These are phyloP conservation scores for Thalassaphorura encarpata DNA, from an alignment of 1,140 invertebrate genomes.

Conservation along the genomic window DNA sequence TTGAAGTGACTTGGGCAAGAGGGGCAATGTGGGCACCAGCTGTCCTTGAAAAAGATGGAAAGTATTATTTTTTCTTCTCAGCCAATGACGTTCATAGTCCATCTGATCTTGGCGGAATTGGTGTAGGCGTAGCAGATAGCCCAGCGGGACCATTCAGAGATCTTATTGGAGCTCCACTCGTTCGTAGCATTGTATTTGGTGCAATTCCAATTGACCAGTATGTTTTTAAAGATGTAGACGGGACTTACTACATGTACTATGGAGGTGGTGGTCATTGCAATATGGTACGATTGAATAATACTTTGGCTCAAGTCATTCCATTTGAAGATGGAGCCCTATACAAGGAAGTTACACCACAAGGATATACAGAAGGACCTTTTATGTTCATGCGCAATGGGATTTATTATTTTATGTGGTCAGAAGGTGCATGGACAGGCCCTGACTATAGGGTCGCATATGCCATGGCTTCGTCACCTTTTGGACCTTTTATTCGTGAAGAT, in stretches of 20 bases:
- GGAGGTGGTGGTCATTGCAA: slow-evolving; percentile 13
- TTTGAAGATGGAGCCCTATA: slow-evolving; percentile 16
- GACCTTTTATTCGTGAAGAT: slow-evolving; percentile 6
- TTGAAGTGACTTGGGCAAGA: slow-evolving; percentile 3
- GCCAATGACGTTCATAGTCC: slow-evolving; percentile 6
- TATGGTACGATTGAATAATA: slow-evolving; percentile 3
- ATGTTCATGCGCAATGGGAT: slow-evolving; percentile 19
- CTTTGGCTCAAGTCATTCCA: slow-evolving; percentile 3
- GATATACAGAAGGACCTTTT: slow-evolving; percentile 16
- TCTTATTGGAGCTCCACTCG: slow-evolving; percentile 7
- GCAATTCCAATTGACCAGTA: slow-evolving; percentile 14
- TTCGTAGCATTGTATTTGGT: slow-evolving; percentile 6
- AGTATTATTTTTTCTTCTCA: slow-evolving; percentile 12
- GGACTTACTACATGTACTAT: slow-evolving; percentile 14
- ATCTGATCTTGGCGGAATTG: slow-evolving; percentile 13
- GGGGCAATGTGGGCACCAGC: slow-evolving; percentile 11
- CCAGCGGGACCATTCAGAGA: slow-evolving; percentile 16
- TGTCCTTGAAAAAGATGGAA: slow-evolving; percentile 1
- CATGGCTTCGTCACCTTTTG: slow-evolving; percentile 7
- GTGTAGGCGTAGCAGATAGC: slow-evolving; percentile 8
- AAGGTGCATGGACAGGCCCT: slow-evolving; percentile 16
- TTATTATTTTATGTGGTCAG: slow-evolving; percentile 25
- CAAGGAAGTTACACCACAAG: slow-evolving; percentile 18
- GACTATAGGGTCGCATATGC: slow-evolving; percentile 20
- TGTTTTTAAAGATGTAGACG: slow-evolving; percentile 11